Evolutionary conservation across 2,113 vertebrate species (phyloP), one percentile per base, ranked within the genome.

Genomic region (Corydoras maculifer): DNA sequence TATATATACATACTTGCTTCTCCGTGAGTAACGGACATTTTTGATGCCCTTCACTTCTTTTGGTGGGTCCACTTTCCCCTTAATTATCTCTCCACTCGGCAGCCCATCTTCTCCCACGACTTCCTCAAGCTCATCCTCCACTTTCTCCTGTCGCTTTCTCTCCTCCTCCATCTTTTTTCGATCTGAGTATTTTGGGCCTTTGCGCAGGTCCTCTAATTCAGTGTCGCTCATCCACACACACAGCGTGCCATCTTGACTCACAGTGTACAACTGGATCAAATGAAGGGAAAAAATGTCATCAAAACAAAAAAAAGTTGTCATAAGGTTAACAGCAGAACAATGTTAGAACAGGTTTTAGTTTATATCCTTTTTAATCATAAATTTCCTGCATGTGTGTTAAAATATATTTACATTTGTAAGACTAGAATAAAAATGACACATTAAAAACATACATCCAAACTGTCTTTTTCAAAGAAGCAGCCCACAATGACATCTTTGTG

Each of bases 221-320:
- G 93, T 97, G 85, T 99, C 91, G 58, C 96, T 96, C 80, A 94
- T 89, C 97, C 97, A 99, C 62, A 95, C 81, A 1, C 96, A 98
- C 50, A 99, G 87, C 0, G 90, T 82, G n/a, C 91, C 97, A 0
- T 98, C 97, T 82, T 91, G 93, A 82, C 96, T 97, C 57, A 99
- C 76, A 0, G 95, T 98, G 86, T 98, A 98, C 48, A 99, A 77
- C 97, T 99, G 65, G 0, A 62, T 65, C 0, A 66, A 25, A 25
- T 25, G 18, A 25, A 2, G 18, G 18, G 18, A 2, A 25, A 25
- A 25, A 25, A 25, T 25, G 18, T 25, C 18, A 25, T 25, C 2
- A 50, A 50, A 50, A 50, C 49, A 50, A 50, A 50, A 50, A 50
- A 50, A 1, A 11, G 7, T 11, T 1, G 7, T 50, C 49, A 7